Percentiles rank a stretch among this genome's conserved stretches.
Evolutionary conservation across 2,888 invertebrate genomes (phyloP).

Genomic region (Caenorhabditis sinica): DNA sequence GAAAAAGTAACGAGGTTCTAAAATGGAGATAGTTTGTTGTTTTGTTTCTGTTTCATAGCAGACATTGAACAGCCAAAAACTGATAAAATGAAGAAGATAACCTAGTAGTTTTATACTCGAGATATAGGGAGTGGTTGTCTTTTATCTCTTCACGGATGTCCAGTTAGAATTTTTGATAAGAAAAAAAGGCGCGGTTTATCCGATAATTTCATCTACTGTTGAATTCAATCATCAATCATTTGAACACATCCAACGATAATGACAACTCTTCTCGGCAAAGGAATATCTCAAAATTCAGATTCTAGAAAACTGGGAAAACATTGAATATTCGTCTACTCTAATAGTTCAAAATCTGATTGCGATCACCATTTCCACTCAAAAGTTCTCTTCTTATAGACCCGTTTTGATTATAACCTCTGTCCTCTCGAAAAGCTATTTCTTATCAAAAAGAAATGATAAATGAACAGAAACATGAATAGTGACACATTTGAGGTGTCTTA

Average conservation of each 20-base stretch:
- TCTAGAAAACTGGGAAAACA: not conserved
- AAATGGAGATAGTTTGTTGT: not conserved
- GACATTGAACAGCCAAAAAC: not conserved
- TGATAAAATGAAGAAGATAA: slow-evolving; percentile 2
- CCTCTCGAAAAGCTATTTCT: not conserved
- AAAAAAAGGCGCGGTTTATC: slow-evolving; percentile 14
- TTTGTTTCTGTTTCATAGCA: slow-evolving; percentile 5
- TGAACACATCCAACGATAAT: too few relatives aligned
- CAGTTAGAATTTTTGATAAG: too few relatives aligned
- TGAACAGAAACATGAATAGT: slow-evolving; percentile 44
- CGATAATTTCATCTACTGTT: not conserved
- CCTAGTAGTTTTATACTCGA: not conserved
- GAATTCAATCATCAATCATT: too few relatives aligned
- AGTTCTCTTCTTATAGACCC: not conserved
- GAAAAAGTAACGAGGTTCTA: not conserved
- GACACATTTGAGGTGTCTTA: slow-evolving; percentile 38
- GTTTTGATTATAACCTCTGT: not conserved
- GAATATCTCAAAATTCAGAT: not conserved
- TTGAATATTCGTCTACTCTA: too few relatives aligned
- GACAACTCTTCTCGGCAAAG: too few relatives aligned
- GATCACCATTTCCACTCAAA: too few relatives aligned
- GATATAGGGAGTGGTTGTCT: slow-evolving; percentile 8
- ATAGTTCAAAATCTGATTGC: too few relatives aligned
- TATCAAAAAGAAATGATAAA: slow-evolving; percentile 31
- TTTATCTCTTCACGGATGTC: slow-evolving; percentile 7